phyloP scores from a whole-genome alignment of 2,888 invertebrate species.

The Agonopterix heracliana region DNA sequence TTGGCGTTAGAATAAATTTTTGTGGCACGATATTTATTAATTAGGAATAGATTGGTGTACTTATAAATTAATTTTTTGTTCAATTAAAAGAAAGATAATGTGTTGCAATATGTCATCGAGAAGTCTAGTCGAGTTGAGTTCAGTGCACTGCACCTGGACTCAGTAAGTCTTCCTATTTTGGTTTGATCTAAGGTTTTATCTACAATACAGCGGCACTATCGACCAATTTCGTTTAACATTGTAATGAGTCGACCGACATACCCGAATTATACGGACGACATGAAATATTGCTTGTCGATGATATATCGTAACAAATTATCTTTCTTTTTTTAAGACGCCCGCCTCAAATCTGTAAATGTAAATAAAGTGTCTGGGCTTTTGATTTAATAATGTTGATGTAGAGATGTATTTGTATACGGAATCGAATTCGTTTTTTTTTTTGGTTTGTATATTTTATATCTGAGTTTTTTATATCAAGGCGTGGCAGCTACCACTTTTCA shows the following conservation, averaged over 20 bases:
- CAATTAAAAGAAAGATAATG: constrained; percentile 51
- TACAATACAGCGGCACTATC: constrained; percentile 26
- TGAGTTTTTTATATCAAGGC: no score
- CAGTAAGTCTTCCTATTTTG: no score
- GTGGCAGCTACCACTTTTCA: no score
- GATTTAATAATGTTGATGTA: constrained; percentile 55
- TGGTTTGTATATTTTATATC: constrained; percentile 37
- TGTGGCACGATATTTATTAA: no score
- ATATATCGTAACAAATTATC: constrained; percentile 65
- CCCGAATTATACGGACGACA: constrained; percentile 18
- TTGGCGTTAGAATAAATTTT: no score
- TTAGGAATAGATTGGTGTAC: no score
- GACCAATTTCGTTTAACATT: constrained; percentile 47
- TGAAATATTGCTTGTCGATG: constrained; percentile 55
- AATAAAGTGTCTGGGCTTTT: constrained; percentile 54
- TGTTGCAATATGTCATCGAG: constrained; percentile 59
- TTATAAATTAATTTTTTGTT: no score
- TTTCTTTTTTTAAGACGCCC: constrained; percentile 41
- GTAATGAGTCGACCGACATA: constrained; percentile 44
- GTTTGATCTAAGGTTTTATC: constrained; percentile 3
- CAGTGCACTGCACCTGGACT: no score
- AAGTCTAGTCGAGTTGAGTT: constrained; percentile 12
- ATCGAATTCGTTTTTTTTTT: constrained; percentile 36
- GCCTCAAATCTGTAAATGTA: constrained; percentile 56
- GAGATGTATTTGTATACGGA: constrained; percentile 15